These are phyloP conservation scores for Macrotrachela quadricornifera DNA, from an alignment of 1,140 invertebrate species.

Conservation along the genomic window DNA sequence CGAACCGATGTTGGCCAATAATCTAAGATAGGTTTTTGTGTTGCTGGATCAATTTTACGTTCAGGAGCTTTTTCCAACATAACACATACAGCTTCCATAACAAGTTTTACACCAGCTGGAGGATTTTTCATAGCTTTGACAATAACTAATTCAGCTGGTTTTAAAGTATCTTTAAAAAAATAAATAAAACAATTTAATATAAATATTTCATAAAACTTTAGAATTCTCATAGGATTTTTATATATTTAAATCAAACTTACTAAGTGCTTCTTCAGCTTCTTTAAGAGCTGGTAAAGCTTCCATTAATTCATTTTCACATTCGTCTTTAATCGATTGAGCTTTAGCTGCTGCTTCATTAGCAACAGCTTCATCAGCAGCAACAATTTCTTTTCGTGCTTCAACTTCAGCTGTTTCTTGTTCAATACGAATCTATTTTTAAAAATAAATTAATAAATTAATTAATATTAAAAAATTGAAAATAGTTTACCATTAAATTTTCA, in stretches of 20 bases:
- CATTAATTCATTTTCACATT: slow-evolving; percentile 26
- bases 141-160: background rate
- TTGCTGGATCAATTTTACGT: background rate
- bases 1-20: slow-evolving; percentile 26
- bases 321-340: slow-evolving; percentile 28
- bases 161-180: background rate
- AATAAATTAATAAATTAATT: slow-evolving; percentile 46
- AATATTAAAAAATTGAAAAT: no score
- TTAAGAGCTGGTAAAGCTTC: slow-evolving; percentile 29
- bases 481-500: slow-evolving; percentile 18
- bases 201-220: background rate
- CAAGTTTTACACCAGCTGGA: slow-evolving; percentile 25
- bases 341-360: slow-evolving; percentile 22
- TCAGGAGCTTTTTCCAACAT: slow-evolving; percentile 17
- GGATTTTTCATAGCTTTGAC: slow-evolving; percentile 27
- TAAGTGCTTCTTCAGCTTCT: slow-evolving; percentile 25
- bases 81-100: slow-evolving; percentile 31
- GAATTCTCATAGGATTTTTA: slow-evolving; percentile 26
- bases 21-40: background rate
- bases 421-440: slow-evolving; percentile 37
- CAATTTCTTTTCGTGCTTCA: slow-evolving; percentile 22
- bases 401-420: slow-evolving; percentile 26
- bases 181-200: background rate
- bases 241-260: no score
- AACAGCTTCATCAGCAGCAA: slow-evolving; percentile 25